These are phyloP conservation scores for Sinopyrophorus schimmeli DNA, from an alignment of 2,888 invertebrate genomes.

Conservation along the genomic window DNA sequence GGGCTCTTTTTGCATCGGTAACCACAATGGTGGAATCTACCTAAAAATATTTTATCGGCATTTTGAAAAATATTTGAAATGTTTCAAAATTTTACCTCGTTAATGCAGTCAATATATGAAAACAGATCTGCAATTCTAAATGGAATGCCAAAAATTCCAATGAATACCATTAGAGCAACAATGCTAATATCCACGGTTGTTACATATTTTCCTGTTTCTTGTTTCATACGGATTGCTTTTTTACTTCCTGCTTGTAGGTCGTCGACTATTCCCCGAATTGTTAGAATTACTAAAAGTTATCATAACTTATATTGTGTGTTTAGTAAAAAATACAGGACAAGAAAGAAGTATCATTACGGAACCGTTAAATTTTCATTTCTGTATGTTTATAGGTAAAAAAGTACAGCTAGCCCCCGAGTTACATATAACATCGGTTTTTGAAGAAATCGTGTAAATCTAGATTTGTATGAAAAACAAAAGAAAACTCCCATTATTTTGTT, in stretches of 20 bases:
- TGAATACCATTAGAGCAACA: slow-evolving; percentile 20
- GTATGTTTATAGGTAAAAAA: too few relatives aligned
- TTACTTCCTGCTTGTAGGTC: slow-evolving; percentile 18
- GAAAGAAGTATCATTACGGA: too few relatives aligned
- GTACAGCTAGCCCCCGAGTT: too few relatives aligned
- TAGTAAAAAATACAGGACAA: too few relatives aligned
- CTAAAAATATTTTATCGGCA: background rate
- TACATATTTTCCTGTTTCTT: slow-evolving; percentile 18
- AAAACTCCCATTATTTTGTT: too few relatives aligned
- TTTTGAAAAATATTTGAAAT: background rate
- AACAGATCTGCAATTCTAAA: slow-evolving; percentile 11
- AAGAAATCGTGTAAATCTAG: too few relatives aligned
- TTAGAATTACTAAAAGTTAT: slow-evolving; percentile 21
- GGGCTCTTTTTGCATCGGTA: slow-evolving; percentile 17
- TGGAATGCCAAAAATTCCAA: slow-evolving; percentile 21
- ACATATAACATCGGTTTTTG: too few relatives aligned
- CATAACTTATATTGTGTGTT: too few relatives aligned
- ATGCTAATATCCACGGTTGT: slow-evolving; percentile 22
- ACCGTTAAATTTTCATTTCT: too few relatives aligned
- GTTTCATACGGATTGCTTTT: slow-evolving; percentile 24
- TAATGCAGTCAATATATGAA: slow-evolving; percentile 17
- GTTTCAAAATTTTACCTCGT: slow-evolving; percentile 12
- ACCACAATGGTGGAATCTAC: slow-evolving; percentile 18
- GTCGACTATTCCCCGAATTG: slow-evolving; percentile 19
- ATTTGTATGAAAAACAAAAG: too few relatives aligned